Evolutionary conservation across 1,140 invertebrate genomes (phyloP), one percentile per base, ranked within the genome.

Genomic region (Magallana gigas): DNA sequence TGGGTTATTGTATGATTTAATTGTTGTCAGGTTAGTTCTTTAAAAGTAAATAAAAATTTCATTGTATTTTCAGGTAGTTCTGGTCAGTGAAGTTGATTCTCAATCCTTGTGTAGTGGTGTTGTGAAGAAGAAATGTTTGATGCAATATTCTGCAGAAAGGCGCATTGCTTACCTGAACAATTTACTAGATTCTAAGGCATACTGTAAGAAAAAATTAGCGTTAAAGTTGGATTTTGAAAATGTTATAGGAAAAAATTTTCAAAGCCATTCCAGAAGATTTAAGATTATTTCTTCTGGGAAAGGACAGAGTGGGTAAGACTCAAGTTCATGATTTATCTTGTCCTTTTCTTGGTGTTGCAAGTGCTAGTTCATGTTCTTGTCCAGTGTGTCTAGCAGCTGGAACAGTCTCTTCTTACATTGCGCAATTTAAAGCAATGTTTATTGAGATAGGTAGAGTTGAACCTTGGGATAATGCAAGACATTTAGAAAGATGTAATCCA

Each of bases 281-380:
- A 1, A 18, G 68, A 59, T 80, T 85, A 36, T 80, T 80, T 80
- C 58, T 85, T 36, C 7, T 85, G 3, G 18, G 18, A 57, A 71
- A 71, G 36, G 84, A 85, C 18, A 18, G 8, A 23, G 71, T 14
- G 14, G 85, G 56, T 7, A 85, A 29, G 76, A 80, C 68, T 59
- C 6, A 23, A 80, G 29, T 85, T 14, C 85, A 80, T 85, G 85
- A 85, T 18, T 6, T 81, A 59, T n/a, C 12, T 80, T 80, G 85
- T 23, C 23, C 56, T 5, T 85, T 29, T 80, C 76, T 80, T 58
- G 85, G 85, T 8, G 59, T 9, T 60, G 8, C n/a, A 8, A 60
- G 59, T 60, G 23, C 23, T 23, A 23, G 23, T 23, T 23, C 23
- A 23, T 23, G 23, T 23, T 23, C 23, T 23, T 23, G 23, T 60